A percentile compares a stretch with the other conserved stretches of the same genome.
phyloP scores from a whole-genome alignment of 2,113 vertebrate species.

The Polypterus senegalus region DNA sequence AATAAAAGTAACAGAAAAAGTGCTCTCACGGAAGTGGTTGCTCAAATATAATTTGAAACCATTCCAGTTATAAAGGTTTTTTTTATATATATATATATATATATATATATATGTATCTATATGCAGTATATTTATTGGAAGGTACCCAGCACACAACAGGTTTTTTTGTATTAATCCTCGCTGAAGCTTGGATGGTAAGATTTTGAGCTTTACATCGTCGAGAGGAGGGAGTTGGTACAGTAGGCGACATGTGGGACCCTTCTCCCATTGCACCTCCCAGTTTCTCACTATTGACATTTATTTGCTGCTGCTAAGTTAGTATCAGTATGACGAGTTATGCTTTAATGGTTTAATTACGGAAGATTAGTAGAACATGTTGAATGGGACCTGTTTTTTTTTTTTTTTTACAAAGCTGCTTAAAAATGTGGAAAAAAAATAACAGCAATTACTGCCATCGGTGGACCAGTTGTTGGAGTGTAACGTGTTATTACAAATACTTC shows the following conservation, averaged over 20 bases:
- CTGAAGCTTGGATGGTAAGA: not conserved
- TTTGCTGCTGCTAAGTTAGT: slow-evolving; percentile 2
- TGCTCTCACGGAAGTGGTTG: too few species aligned
- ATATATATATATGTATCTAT: not conserved
- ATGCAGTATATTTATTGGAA: slow-evolving; percentile 2
- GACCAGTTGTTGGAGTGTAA: not conserved
- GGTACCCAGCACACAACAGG: slow-evolving; percentile 1
- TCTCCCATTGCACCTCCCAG: not conserved
- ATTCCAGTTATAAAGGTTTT: not conserved
- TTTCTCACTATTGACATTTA: slow-evolving; percentile 1
- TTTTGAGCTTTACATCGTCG: not conserved
- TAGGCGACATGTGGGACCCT: not conserved
- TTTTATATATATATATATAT: not conserved
- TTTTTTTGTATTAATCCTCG: not conserved
- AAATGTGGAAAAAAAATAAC: not conserved
- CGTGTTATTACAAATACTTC: too few species aligned
- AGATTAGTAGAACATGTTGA: not conserved
- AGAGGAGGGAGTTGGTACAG: not conserved
- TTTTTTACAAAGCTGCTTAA: slow-evolving; percentile 7
- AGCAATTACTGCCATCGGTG: slow-evolving; percentile 10
- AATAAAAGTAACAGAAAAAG: not conserved
- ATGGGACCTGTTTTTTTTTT: not conserved
- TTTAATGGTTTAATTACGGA: not conserved
- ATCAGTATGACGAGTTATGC: not conserved
- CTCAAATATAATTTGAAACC: too few species aligned